Evolutionary conservation across 2,888 invertebrate species (phyloP).

Genomic region (Oegoconia quadripuncta): DNA sequence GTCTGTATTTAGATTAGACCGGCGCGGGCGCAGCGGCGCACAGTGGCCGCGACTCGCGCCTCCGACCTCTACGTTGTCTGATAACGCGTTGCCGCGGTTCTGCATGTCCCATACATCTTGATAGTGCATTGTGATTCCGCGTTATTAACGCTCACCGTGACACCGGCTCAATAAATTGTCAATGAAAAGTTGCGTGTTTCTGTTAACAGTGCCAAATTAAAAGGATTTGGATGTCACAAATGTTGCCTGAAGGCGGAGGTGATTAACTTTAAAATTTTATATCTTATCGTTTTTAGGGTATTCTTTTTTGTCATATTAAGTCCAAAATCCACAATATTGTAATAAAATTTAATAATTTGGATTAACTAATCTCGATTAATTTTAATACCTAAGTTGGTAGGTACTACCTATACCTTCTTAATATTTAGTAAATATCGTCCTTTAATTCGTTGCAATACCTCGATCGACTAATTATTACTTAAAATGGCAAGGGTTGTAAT

Average conservation of each 20-base stretch:
- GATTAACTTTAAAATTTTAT: constrained; percentile 35
- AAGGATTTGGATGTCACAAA: constrained; percentile 69
- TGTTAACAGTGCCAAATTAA: constrained; percentile 32
- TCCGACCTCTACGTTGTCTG: constrained; percentile 23
- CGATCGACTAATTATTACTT: no score
- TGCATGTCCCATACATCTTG: constrained; percentile 12
- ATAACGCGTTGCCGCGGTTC: constrained; percentile 22
- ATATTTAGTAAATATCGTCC: no score
- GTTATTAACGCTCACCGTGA: constrained; percentile 15
- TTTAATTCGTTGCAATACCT: no score
- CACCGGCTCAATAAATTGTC: constrained; percentile 20
- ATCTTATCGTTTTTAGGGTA: not conserved
- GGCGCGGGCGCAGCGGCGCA: constrained; percentile 37
- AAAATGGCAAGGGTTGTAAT: no score
- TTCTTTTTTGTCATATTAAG: not conserved
- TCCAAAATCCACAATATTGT: no score
- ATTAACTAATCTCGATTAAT: no score
- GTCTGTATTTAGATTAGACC: constrained; percentile 76
- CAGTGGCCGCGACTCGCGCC: constrained; percentile 26
- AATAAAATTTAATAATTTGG: no score
- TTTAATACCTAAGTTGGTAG: no score
- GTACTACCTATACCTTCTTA: no score
- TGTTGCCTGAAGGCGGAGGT: constrained; percentile 74
- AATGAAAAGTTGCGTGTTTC: constrained; percentile 33
- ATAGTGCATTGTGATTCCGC: constrained; percentile 5